These are phyloP conservation scores for Rhinolophus ferrumequinum DNA, from an alignment of 2,113 vertebrate genomes.

Conservation along the genomic window DNA sequence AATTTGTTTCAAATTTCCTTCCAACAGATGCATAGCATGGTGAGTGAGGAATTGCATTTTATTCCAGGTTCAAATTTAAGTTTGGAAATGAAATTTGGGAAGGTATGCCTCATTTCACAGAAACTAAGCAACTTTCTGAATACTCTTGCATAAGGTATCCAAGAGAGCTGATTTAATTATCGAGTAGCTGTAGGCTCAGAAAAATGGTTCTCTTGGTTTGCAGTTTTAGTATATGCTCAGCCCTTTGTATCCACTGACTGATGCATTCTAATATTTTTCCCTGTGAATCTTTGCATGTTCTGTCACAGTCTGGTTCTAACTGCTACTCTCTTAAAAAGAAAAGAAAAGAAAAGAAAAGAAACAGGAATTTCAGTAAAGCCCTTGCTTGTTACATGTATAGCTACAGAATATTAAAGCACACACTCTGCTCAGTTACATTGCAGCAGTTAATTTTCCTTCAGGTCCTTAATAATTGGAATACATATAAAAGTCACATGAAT, in stretches of 20 bases:
- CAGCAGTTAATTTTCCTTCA: background rate
- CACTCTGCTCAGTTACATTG: background rate
- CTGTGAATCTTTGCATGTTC: background rate
- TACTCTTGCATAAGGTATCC: background rate
- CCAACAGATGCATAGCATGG: slow-evolving; percentile 58
- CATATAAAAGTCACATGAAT: background rate
- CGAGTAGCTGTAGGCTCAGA: background rate
- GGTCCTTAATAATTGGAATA: background rate
- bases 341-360: background rate
- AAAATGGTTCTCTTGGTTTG: background rate
- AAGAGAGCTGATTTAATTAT: background rate
- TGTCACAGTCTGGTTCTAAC: background rate
- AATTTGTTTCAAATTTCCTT: slow-evolving; percentile 51
- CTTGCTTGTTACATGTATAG: background rate
- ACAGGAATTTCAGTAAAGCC: background rate
- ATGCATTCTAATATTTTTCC: no score
- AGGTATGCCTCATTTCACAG: slow-evolving; percentile 72
- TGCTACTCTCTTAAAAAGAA: background rate
- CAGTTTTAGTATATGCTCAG: background rate
- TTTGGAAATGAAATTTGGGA: slow-evolving; percentile 70
- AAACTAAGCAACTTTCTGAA: slow-evolving; percentile 50
- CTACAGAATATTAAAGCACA: background rate
- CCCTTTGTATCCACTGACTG: background rate
- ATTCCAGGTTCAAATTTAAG: slow-evolving; percentile 72
- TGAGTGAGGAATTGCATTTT: slow-evolving; percentile 42